Percentiles rank a stretch among this genome's conserved stretches.
Conservation (phyloP, 2,797 vertebrate genomes). For the Centroberyx gerrardi region DNA sequence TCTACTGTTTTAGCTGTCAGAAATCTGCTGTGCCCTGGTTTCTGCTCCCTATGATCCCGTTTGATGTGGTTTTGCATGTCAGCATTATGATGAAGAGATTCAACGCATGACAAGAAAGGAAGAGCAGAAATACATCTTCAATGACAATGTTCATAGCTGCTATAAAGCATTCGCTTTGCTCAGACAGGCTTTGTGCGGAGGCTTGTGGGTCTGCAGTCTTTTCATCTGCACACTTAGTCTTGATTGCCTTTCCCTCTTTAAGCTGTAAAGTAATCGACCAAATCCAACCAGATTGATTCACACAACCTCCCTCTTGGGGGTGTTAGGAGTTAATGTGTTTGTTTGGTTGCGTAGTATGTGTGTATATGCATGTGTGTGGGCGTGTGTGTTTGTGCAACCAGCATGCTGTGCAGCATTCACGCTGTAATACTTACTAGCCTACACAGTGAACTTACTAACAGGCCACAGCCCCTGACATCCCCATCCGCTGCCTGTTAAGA, state of each 20-base stretch:
- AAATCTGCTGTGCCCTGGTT: constrained; percentile 37
- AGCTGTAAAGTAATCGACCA: background rate
- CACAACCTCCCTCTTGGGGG: constrained; percentile 1
- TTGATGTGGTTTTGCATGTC: constrained; percentile 43
- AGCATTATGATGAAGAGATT: constrained; percentile 40
- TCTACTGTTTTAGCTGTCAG: constrained; percentile 21
- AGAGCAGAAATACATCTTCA: constrained; percentile 40
- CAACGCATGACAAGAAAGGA: constrained; percentile 21
- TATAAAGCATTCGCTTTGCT: constrained; percentile 5
- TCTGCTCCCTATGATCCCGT: constrained; percentile 38
- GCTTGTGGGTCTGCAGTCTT: background rate
- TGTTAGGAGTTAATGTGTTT: background rate
- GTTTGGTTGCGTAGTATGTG: background rate
- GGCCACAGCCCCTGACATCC: background rate
- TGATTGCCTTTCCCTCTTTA: background rate
- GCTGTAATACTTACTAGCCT: background rate
- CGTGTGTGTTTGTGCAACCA: background rate
- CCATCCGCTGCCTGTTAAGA: constrained; percentile 21
- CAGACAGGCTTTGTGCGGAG: background rate
- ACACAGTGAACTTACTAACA: constrained; percentile 9
- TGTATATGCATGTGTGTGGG: background rate
- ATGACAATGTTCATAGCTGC: constrained; percentile 10
- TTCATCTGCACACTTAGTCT: constrained; percentile 9
- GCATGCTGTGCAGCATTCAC: background rate
- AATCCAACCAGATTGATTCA: background rate